Evolutionary conservation across 2,113 vertebrate genomes (phyloP).

Genomic region (Ammodytes dubius): DNA sequence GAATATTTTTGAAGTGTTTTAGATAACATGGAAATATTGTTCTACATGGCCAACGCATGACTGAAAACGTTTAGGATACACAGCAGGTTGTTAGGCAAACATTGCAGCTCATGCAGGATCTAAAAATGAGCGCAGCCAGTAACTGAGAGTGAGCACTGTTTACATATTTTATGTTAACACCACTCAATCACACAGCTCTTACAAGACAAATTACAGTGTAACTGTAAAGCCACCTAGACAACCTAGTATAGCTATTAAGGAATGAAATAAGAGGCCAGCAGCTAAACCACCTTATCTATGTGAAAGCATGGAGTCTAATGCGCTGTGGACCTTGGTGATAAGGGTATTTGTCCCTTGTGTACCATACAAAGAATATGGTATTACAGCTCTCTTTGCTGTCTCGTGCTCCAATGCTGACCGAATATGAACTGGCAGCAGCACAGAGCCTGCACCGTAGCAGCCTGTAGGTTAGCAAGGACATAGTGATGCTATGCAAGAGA

Average conservation of each 20-base stretch:
- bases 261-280: constrained; percentile 25
- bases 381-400: constrained; percentile 40
- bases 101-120: not conserved
- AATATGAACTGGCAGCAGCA: constrained; percentile 48
- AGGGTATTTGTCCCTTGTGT: constrained; percentile 61
- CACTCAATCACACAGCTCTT: not conserved
- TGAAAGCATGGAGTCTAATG: constrained; percentile 51
- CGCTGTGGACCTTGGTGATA: constrained; percentile 52
- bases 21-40: not conserved
- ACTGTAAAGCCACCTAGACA: not conserved
- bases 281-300: constrained; percentile 32
- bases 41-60: not conserved
- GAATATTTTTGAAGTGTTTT: not conserved
- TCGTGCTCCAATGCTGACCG: constrained; percentile 33
- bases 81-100: not conserved
- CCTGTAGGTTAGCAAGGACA: constrained; percentile 34
- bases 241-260: not conserved
- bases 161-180: not conserved
- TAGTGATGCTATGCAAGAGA: constrained; percentile 7
- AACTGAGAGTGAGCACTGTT: not conserved
- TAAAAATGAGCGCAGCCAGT: not conserved
- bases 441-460: constrained; percentile 37
- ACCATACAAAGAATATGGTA: constrained; percentile 35
- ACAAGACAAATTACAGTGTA: constrained; percentile 6
- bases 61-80: not conserved